phyloP scores from a whole-genome alignment of 2,113 vertebrate species.

The Porphyrio hochstetteri region DNA sequence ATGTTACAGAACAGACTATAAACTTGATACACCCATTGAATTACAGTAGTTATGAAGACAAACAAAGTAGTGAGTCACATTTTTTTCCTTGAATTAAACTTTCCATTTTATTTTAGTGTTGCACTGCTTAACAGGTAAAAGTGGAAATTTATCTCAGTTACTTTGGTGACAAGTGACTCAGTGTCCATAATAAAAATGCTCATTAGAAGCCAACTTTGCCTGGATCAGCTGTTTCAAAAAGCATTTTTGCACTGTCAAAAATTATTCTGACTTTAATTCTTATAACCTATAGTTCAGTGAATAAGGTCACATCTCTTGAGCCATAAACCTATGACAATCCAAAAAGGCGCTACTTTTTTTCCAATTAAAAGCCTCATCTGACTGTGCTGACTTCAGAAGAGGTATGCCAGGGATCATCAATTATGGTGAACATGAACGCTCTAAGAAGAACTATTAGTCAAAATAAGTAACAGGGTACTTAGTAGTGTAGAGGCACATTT shows the following conservation, averaged over 20 bases:
- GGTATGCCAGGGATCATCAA: background rate
- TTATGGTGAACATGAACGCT: background rate
- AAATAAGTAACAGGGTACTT: background rate
- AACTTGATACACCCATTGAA: background rate
- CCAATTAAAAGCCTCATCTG: background rate
- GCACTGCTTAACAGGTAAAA: background rate
- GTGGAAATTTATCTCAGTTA: background rate
- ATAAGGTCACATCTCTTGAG: background rate
- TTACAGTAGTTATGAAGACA: background rate
- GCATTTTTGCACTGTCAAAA: background rate
- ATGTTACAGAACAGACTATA: background rate
- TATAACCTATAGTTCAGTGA: background rate
- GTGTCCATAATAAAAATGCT: background rate
- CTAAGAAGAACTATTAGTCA: background rate
- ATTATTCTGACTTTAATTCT: background rate
- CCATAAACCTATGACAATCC: background rate
- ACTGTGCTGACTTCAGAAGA: background rate
- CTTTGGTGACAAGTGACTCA: background rate
- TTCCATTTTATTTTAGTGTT: background rate
- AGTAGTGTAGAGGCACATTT: background rate
- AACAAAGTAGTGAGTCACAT: background rate
- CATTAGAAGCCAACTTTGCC: background rate
- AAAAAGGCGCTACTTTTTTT: background rate
- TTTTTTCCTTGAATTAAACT: background rate
- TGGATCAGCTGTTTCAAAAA: background rate